phyloP scores from a whole-genome alignment of 2,797 vertebrate species.

The Sitta carolinensis region DNA sequence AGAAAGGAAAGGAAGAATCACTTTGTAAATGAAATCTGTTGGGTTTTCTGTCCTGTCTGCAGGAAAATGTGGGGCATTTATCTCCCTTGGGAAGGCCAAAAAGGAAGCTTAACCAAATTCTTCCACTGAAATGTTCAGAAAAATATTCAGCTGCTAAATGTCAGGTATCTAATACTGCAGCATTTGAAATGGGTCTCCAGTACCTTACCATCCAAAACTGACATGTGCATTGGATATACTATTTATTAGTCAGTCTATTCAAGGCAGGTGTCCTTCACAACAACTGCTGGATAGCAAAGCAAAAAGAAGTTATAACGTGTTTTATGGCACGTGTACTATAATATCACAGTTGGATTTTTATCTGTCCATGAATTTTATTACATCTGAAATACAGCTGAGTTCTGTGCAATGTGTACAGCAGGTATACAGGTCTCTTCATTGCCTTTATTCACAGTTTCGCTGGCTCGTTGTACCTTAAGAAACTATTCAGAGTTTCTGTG shows the following conservation, averaged over 20 bases:
- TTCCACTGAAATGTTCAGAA: background rate
- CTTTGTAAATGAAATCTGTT: background rate
- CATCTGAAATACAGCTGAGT: background rate
- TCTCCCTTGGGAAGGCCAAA: background rate
- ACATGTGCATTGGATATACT: background rate
- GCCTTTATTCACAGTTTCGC: background rate
- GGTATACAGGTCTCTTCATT: background rate
- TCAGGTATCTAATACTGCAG: background rate
- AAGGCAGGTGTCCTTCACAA: background rate
- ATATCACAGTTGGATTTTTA: background rate
- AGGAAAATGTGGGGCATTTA: background rate
- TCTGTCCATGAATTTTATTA: background rate
- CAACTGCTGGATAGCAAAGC: background rate
- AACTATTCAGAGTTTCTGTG: too few relatives aligned
- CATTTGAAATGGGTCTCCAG: background rate
- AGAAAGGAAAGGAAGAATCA: background rate
- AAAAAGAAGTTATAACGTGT: background rate
- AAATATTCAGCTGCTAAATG: background rate
- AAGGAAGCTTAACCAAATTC: background rate
- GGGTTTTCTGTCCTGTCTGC: background rate
- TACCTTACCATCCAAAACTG: background rate
- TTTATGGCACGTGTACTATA: background rate
- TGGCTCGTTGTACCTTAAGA: background rate
- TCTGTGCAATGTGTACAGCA: background rate
- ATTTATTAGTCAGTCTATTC: background rate